phyloP scores from a whole-genome alignment of 1,140 invertebrate species.

The Eurosta solidaginis region DNA sequence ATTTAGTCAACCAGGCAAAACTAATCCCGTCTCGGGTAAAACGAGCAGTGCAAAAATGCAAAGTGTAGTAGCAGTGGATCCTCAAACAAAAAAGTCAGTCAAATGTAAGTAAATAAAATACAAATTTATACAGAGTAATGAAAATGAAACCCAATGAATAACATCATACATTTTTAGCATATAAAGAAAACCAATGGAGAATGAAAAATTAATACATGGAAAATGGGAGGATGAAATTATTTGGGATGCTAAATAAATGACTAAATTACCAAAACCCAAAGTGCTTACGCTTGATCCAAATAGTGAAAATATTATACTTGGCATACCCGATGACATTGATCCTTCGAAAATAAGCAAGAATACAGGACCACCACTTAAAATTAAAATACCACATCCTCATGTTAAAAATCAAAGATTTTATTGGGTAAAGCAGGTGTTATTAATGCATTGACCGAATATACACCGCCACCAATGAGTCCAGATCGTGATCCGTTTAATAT shows the following conservation, averaged over 20 bases:
- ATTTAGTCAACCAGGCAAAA: slow-evolving; percentile 86
- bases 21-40: slow-evolving; percentile 50
- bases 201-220: slow-evolving; percentile 92
- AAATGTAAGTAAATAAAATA: slow-evolving; percentile 42
- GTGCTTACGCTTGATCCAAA: slow-evolving; percentile 96
- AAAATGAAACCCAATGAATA: not conserved
- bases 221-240: slow-evolving; percentile 97
- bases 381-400: slow-evolving; percentile 91
- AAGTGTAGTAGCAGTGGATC: slow-evolving; percentile 57
- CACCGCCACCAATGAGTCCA: slow-evolving; percentile 84
- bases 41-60: slow-evolving; percentile 41
- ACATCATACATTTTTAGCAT: not conserved
- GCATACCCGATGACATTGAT: slow-evolving; percentile 91
- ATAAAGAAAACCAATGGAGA: slow-evolving; percentile 73
- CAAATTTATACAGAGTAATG: no score
- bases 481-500: slow-evolving; percentile 98
- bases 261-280: slow-evolving; percentile 86
- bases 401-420: slow-evolving; percentile 96
- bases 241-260: slow-evolving; percentile 93
- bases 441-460: slow-evolving; percentile 88
- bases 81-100: slow-evolving; percentile 57
- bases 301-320: slow-evolving; percentile 96
- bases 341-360: slow-evolving; percentile 70
- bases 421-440: slow-evolving; percentile 95
- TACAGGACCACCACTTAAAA: slow-evolving; percentile 72